Evolutionary conservation across 2,888 invertebrate genomes (phyloP), one percentile per base, ranked within the genome.

Genomic region (Brenthis hecate): DNA sequence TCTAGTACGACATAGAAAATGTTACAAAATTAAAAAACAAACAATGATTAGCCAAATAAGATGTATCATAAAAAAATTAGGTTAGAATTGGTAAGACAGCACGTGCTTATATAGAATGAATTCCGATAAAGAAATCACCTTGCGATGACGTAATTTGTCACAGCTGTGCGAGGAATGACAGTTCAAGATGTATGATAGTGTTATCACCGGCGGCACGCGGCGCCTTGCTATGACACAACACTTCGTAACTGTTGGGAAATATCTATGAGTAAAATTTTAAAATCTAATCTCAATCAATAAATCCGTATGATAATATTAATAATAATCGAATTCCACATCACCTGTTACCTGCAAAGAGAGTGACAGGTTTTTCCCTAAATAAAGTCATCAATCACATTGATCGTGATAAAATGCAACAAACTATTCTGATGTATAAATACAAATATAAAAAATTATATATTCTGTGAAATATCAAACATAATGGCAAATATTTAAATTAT

Each of bases 211-310:
- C 64, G 69, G 50, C 51, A 57, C 47, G 47, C 60, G 50, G 58
- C 43, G 51, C 65, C 48, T 16, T 4, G 23, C 60, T 63, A 66
- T 67, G 61, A 56, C 51, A 67, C 61, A 67, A 62, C 62, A 13
- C 56, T 61, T 13, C 6, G 23, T 28, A 47, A 51, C 56, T 67
- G 11, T 67, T 62, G 56, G 16, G 62, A 56, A 62, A 67, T 62
- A 50, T 13, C 23, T 23, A 19, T 48, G 14, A 43, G n/a, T 54
- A 11, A 32, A n/a, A 61, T 50, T 54, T 16, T 48, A 51, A 62
- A 43, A 36, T 67, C 51, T 66, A 48, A 61, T 55, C 60, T 28
- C 13, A 14, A 66, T 66, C 50, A 28, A 50, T 50, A 11, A 4
- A n/a, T 19, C n/a, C 11, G 50, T 56, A 61, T 55, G 48, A 48